Conservation (phyloP, 2,113 vertebrate genomes). For the Pungitius pungitius region DNA sequence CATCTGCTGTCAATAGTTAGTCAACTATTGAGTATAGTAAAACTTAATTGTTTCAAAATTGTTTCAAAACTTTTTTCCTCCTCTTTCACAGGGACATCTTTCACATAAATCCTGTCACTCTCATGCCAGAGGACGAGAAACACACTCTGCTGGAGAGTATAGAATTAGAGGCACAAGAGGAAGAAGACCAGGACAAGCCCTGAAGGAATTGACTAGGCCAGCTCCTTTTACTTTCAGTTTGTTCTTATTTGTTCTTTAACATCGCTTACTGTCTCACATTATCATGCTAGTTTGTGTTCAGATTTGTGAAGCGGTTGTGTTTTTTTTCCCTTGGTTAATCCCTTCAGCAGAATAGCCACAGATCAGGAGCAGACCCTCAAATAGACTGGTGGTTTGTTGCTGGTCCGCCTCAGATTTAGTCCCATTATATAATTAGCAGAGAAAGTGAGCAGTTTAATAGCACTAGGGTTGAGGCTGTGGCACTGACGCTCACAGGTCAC, state of each 20-base stretch:
- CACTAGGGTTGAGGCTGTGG: neutral
- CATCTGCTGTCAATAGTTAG: no score
- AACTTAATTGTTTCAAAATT: neutral
- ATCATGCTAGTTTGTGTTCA: neutral
- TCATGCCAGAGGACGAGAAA: slow-evolving; percentile 79
- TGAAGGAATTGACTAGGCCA: slow-evolving; percentile 31
- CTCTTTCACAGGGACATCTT: slow-evolving; percentile 69
- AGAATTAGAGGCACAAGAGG: slow-evolving; percentile 59
- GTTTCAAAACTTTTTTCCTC: neutral
- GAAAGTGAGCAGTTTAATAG: neutral
- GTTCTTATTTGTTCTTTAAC: slow-evolving; percentile 33
- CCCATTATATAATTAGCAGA: neutral
- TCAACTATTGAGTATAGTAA: no score
- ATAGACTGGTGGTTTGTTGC: neutral
- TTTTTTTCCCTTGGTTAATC: slow-evolving; percentile 7
- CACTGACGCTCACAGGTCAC: neutral
- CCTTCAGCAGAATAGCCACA: neutral
- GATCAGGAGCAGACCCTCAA: neutral
- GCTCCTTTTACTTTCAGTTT: slow-evolving; percentile 27
- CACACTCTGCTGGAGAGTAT: slow-evolving; percentile 75
- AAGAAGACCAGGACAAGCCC: slow-evolving; percentile 51
- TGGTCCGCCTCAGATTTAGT: neutral
- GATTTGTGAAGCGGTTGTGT: neutral
- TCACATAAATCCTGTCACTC: slow-evolving; percentile 69
- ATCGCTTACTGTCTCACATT: neutral